Conservation (phyloP, 2,797 vertebrate genomes). For the Manis crassicaudata region DNA sequence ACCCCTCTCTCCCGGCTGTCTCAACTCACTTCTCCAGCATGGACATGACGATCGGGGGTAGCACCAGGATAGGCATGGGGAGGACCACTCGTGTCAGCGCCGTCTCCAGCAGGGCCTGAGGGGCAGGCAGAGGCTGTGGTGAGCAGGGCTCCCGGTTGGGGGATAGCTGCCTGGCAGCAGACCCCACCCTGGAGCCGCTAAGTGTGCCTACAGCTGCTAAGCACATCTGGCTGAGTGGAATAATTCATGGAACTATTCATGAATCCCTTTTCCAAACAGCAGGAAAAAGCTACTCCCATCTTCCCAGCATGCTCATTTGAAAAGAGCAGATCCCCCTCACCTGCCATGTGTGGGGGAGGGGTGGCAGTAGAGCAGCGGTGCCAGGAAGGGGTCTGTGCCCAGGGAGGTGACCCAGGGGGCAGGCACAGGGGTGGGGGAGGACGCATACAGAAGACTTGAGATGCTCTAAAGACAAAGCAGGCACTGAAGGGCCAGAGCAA, state of each 20-base stretch:
- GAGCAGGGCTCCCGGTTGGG: neutral
- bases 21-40: constrained; percentile 93
- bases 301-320: neutral
- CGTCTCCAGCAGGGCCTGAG: constrained; percentile 94
- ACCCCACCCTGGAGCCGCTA: neutral
- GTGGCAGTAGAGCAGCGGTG: neutral
- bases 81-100: constrained; percentile 94
- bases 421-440: neutral
- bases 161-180: neutral
- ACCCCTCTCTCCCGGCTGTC: neutral
- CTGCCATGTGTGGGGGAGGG: neutral
- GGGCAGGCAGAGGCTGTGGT: constrained; percentile 50
- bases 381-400: neutral
- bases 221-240: constrained; percentile 44
- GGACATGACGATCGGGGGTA: constrained; percentile 95
- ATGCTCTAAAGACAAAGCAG: constrained; percentile 28
- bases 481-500: neutral
- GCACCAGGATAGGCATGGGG: constrained; percentile 95
- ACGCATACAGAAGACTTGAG: constrained; percentile 53
- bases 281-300: neutral
- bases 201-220: neutral
- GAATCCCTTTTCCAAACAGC: neutral
- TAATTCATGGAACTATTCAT: neutral
- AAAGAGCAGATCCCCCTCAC: constrained; percentile 48
- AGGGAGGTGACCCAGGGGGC: neutral